phyloP scores from a whole-genome alignment of 2,797 vertebrate genomes.

The Argya squamiceps region DNA sequence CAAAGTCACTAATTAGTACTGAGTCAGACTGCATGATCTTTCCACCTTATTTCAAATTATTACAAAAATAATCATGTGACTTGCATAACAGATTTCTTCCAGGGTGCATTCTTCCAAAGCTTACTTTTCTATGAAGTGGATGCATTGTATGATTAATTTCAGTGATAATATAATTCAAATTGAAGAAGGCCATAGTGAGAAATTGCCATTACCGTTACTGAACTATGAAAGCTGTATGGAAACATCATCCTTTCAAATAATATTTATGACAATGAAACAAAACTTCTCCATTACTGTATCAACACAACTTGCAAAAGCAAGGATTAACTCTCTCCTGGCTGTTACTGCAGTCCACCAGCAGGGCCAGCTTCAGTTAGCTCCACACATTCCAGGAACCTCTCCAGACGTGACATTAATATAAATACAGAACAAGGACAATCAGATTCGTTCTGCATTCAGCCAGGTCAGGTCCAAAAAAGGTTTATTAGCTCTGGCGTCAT shows the following conservation, averaged over 20 bases:
- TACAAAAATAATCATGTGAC: neutral
- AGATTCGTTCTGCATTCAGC: neutral
- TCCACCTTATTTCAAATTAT: neutral
- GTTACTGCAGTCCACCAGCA: neutral
- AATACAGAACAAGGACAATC: neutral
- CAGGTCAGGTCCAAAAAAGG: neutral
- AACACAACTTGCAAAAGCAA: neutral
- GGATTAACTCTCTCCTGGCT: neutral
- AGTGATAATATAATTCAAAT: neutral
- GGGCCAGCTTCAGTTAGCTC: neutral
- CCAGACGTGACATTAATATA: neutral
- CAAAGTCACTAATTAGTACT: neutral
- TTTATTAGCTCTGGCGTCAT: neutral
- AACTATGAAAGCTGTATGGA: neutral
- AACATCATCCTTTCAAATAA: neutral
- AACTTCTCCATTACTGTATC: neutral
- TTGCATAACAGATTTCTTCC: neutral
- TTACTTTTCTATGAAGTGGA: neutral
- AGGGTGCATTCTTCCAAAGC: neutral
- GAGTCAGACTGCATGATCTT: neutral
- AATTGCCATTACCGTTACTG: accelerated
- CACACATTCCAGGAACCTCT: neutral
- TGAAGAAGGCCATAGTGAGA: neutral
- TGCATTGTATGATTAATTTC: neutral
- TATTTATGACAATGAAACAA: neutral